Evolutionary conservation across 2,113 vertebrate genomes (phyloP).

Genomic region (Morone saxatilis): DNA sequence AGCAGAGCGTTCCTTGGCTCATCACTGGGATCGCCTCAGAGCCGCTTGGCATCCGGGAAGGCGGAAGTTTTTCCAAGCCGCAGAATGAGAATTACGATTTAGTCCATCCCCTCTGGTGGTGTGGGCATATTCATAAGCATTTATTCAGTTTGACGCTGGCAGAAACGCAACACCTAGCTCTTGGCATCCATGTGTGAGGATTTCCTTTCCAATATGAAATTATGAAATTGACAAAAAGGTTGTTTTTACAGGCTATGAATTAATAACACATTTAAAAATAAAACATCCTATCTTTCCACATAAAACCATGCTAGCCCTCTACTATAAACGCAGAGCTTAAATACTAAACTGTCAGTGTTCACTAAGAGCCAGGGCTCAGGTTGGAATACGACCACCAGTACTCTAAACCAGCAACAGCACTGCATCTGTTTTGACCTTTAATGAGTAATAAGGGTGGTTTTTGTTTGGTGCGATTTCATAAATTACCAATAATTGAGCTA

Average conservation of each 20-base stretch:
- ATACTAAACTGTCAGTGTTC: constrained; percentile 37
- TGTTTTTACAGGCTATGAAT: constrained; percentile 67
- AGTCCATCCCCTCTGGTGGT: constrained; percentile 78
- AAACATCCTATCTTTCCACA: constrained; percentile 52
- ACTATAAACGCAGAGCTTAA: constrained; percentile 39
- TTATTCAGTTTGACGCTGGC: constrained; percentile 76
- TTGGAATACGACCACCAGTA: constrained; percentile 32
- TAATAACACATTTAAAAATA: constrained; percentile 69
- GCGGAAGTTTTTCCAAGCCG: constrained; percentile 79
- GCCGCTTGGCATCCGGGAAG: constrained; percentile 74
- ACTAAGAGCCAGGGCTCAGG: neutral
- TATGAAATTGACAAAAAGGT: constrained; percentile 65
- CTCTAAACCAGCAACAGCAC: constrained; percentile 17
- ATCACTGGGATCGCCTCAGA: constrained; percentile 78
- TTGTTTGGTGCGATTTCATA: neutral
- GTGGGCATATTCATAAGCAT: constrained; percentile 79
- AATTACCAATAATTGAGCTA: neutral
- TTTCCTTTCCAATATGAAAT: constrained; percentile 76
- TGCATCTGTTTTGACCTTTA: constrained; percentile 28
- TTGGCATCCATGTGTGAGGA: constrained; percentile 60
- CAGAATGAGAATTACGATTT: constrained; percentile 78
- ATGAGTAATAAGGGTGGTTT: neutral
- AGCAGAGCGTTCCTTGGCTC: constrained; percentile 81
- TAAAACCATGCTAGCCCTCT: constrained; percentile 30
- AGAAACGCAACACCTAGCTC: constrained; percentile 67